phyloP scores from a whole-genome alignment of 2,113 vertebrate genomes.

The Sinocyclocheilus rhinocerous region DNA sequence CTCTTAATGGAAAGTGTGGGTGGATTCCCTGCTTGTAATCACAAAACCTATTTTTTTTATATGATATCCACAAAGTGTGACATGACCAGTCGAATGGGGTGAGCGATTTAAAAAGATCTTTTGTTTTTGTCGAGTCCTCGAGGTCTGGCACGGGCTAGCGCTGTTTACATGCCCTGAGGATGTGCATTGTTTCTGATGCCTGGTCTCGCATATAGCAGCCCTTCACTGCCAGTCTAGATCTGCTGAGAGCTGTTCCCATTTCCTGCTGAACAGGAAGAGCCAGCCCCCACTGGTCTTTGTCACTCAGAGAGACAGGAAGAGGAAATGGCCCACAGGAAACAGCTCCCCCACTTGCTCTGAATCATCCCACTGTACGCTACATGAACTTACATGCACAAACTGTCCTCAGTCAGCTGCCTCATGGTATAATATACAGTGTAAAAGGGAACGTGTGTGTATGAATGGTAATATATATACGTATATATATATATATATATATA shows the following conservation, averaged over 20 bases:
- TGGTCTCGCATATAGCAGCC: background rate
- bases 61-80: background rate
- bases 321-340: constrained; percentile 62
- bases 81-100: background rate
- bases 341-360: constrained; percentile 3
- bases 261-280: constrained; percentile 68
- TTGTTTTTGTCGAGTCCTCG: background rate
- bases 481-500: too few species aligned
- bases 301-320: constrained; percentile 59
- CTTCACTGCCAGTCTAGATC: constrained; percentile 33
- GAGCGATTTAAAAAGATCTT: background rate
- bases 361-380: background rate
- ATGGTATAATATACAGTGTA: background rate
- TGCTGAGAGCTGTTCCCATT: constrained; percentile 46
- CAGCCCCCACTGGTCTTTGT: constrained; percentile 51
- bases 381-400: background rate
- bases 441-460: background rate
- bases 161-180: constrained; percentile 44
- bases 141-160: background rate
- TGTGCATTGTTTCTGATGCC: constrained; percentile 48
- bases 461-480: too few species aligned
- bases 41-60: background rate
- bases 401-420: background rate
- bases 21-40: background rate
- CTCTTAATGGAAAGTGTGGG: constrained; percentile 9